These are phyloP conservation scores for Sphenodon punctatus DNA, from an alignment of 2,797 vertebrate species.

Conservation along the genomic window DNA sequence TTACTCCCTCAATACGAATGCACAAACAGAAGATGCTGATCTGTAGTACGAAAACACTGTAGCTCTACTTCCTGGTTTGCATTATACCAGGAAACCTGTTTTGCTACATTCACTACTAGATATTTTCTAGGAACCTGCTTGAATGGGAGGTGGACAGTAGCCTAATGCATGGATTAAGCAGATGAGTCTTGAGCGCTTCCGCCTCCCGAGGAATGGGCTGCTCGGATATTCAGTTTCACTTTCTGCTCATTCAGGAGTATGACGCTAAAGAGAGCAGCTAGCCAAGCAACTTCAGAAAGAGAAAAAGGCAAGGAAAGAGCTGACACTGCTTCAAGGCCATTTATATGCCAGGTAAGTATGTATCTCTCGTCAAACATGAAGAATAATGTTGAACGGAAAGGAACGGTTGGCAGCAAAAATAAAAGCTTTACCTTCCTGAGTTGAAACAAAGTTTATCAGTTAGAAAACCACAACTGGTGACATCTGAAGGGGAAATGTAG, in stretches of 20 bases:
- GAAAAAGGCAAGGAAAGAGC: neutral
- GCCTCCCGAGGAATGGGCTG: neutral
- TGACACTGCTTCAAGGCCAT: neutral
- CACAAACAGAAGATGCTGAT: conserved; percentile 26
- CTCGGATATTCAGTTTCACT: neutral
- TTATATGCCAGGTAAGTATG: neutral
- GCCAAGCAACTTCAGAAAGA: neutral
- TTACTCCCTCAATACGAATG: conserved; percentile 7
- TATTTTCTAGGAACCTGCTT: neutral
- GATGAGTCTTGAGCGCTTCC: neutral
- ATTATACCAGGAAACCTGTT: neutral
- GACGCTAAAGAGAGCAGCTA: neutral
- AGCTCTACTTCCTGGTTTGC: neutral
- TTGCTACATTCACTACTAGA: neutral
- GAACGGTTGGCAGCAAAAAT: no score
- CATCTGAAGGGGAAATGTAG: neutral
- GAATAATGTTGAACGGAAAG: conserved; percentile 2
- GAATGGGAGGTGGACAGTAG: neutral
- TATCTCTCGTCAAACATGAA: neutral
- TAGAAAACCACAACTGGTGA: neutral
- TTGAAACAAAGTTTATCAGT: neutral
- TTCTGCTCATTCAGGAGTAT: neutral
- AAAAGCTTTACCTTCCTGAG: neutral
- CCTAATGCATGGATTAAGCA: neutral
- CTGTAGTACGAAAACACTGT: neutral